Conservation (phyloP, 2,797 vertebrate genomes). For the Crenuchus spilurus region DNA sequence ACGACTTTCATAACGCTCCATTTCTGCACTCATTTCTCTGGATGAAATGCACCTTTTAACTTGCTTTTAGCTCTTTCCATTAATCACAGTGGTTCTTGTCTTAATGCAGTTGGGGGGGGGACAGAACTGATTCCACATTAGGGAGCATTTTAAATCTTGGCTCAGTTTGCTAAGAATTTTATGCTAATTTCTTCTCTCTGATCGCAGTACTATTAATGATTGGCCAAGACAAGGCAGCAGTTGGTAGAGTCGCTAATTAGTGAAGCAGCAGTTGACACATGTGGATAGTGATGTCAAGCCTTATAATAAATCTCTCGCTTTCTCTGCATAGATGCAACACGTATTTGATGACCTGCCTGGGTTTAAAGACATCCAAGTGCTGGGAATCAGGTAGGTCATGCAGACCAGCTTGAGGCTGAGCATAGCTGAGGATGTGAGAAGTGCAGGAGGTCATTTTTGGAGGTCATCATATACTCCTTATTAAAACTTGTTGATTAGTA, state of each 20-base stretch:
- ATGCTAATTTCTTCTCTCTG: conserved; percentile 4
- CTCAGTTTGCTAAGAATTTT: conserved; percentile 4
- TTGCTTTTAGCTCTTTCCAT: not conserved
- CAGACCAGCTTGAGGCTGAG: not conserved
- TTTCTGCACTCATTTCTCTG: not conserved
- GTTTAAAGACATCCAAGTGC: conserved; percentile 83
- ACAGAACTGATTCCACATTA: not conserved
- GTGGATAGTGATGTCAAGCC: not conserved
- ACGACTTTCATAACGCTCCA: too few relatives aligned
- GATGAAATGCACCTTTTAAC: not conserved
- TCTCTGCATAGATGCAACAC: conserved; percentile 82
- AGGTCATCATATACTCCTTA: conserved; percentile 4
- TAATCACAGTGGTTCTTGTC: not conserved
- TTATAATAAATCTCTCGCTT: conserved; percentile 26
- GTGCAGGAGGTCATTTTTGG: conserved; percentile 5
- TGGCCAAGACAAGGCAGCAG: conserved; percentile 13
- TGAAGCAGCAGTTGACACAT: not conserved
- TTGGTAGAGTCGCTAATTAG: conserved; percentile 28
- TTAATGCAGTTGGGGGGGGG: not conserved
- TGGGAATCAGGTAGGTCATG: conserved; percentile 85
- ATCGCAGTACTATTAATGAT: conserved; percentile 4
- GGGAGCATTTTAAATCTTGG: conserved; percentile 13
- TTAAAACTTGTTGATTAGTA: conserved; percentile 7
- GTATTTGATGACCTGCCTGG: conserved; percentile 86
- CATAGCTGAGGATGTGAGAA: not conserved